phyloP scores from a whole-genome alignment of 2,797 vertebrate species.

The Podarcis lilfordi region DNA sequence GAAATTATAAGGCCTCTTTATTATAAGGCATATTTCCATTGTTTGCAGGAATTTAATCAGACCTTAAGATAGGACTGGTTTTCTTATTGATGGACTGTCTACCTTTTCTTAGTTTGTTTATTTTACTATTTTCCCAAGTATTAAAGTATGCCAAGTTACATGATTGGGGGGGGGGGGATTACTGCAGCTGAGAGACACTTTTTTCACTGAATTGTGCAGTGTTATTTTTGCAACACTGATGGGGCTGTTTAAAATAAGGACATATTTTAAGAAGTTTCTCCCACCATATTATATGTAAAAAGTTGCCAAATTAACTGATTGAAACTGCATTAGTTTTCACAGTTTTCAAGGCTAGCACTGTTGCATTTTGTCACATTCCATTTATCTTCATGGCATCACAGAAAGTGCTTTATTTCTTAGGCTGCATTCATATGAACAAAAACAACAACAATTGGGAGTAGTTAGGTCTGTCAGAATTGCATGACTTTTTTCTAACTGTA shows the following conservation, averaged over 20 bases:
- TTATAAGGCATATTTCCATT: neutral
- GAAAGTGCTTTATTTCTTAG: neutral
- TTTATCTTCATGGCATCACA: neutral
- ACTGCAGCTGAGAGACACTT: neutral
- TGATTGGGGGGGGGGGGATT: no score
- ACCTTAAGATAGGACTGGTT: neutral
- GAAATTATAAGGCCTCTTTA: conserved; percentile 3
- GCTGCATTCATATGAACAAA: neutral
- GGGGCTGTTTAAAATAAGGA: neutral
- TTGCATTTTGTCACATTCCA: neutral
- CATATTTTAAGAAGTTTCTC: neutral
- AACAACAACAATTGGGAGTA: no score
- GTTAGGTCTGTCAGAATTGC: neutral
- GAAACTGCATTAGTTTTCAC: neutral
- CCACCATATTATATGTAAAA: neutral
- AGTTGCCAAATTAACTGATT: neutral
- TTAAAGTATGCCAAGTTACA: neutral
- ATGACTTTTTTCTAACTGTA: neutral
- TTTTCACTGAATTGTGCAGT: neutral
- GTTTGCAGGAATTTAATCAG: conserved; percentile 16
- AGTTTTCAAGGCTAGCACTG: neutral
- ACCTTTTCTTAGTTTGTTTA: conserved; percentile 20
- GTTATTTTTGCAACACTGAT: neutral
- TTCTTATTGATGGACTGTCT: neutral
- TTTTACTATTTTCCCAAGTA: neutral